phyloP scores from a whole-genome alignment of 2,797 vertebrate species.

The Syngnathus rostellatus region DNA sequence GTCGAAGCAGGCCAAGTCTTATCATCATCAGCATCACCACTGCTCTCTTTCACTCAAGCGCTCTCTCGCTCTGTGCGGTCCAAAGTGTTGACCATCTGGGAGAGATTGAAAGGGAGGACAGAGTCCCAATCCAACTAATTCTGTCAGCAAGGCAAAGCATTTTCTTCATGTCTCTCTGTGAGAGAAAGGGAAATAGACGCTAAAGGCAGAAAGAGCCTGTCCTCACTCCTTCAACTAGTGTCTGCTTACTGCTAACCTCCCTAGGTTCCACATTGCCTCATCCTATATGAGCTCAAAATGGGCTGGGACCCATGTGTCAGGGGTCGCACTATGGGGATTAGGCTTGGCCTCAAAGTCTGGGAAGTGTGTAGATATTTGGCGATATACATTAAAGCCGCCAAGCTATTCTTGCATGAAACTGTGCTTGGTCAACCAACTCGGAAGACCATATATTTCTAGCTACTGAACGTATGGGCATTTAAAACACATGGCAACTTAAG shows the following conservation, averaged over 20 bases:
- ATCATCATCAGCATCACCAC: constrained; percentile 34
- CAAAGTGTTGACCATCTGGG: constrained; percentile 48
- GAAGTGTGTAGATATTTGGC: constrained; percentile 60
- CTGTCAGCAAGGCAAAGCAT: constrained; percentile 42
- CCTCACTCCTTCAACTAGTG: constrained; percentile 39
- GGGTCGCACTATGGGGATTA: constrained; percentile 67
- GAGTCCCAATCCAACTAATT: constrained; percentile 57
- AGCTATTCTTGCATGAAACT: constrained; percentile 42
- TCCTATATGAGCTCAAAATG: constrained; percentile 68
- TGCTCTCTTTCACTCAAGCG: constrained; percentile 16
- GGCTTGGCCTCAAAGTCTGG: constrained; percentile 67
- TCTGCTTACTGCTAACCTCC: constrained; percentile 58
- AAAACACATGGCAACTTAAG: constrained; percentile 45
- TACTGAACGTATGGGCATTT: constrained; percentile 22
- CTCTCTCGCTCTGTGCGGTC: constrained; percentile 43
- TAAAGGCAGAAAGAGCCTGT: constrained; percentile 28
- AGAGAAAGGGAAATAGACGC: constrained; percentile 19
- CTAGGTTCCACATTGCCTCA: constrained; percentile 63
- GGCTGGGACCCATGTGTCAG: constrained; percentile 67
- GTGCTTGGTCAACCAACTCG: constrained; percentile 38
- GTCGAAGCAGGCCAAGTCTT: constrained; percentile 41
- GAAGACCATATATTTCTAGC: constrained; percentile 21
- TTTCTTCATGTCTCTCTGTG: constrained; percentile 23
- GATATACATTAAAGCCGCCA: constrained; percentile 51
- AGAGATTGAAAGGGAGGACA: constrained; percentile 39